Evolutionary conservation across 2,888 invertebrate species (phyloP).

Genomic region (Cerastis leucographa): DNA sequence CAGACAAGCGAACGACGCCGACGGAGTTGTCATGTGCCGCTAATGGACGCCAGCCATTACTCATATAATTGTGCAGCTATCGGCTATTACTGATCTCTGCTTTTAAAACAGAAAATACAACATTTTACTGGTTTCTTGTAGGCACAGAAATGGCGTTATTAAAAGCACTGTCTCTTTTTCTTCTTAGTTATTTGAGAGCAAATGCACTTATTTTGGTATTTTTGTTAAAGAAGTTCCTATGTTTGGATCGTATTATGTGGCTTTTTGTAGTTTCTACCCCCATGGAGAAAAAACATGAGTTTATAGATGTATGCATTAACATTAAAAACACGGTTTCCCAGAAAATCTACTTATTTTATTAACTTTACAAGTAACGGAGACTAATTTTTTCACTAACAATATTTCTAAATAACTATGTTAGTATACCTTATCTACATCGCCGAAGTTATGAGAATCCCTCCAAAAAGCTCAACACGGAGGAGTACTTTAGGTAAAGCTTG

Average conservation of each 20-base stretch:
- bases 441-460: background rate
- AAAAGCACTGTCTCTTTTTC: background rate
- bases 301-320: too few relatives aligned
- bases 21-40: conserved; percentile 42
- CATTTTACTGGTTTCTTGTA: background rate
- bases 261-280: background rate
- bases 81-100: conserved; percentile 43
- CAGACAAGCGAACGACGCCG: conserved; percentile 33
- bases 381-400: too few relatives aligned
- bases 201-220: background rate
- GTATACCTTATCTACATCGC: too few relatives aligned
- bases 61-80: conserved; percentile 64
- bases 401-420: too few relatives aligned
- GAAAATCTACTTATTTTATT: background rate
- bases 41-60: conserved; percentile 76
- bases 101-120: conserved; percentile 37
- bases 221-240: background rate
- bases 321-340: background rate
- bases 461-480: background rate
- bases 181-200: background rate
- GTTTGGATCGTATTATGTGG: background rate
- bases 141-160: background rate
- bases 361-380: too few relatives aligned
- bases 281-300: background rate
- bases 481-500: background rate